phyloP scores from a whole-genome alignment of 2,888 invertebrate genomes.

The Lithophane leautieri region DNA sequence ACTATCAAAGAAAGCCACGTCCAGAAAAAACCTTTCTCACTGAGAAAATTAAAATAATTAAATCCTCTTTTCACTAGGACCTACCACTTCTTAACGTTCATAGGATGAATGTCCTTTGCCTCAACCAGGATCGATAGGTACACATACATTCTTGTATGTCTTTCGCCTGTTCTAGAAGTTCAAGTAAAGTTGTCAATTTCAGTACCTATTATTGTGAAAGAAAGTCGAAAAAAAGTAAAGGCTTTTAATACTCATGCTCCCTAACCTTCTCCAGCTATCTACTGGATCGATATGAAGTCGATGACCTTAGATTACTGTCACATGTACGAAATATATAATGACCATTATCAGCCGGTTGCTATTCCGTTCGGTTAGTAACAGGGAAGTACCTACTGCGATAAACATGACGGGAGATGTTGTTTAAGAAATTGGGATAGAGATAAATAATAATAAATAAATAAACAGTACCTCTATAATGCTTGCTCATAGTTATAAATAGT shows the following conservation, averaged over 20 bases:
- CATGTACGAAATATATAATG: conserved; percentile 51
- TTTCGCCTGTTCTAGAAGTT: not conserved
- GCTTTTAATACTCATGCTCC: conserved; percentile 16
- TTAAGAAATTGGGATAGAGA: conserved; percentile 22
- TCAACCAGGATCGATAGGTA: not conserved
- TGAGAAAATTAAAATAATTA: not conserved
- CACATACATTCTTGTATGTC: not conserved
- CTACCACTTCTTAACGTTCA: not conserved
- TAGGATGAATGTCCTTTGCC: not conserved
- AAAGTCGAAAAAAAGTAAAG: conserved; percentile 7
- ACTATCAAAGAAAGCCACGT: not conserved
- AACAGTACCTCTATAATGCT: not conserved
- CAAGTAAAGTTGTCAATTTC: not conserved
- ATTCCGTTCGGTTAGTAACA: conserved; percentile 35
- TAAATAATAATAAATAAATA: conserved; percentile 34
- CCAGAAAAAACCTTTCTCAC: not conserved
- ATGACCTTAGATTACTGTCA: conserved; percentile 59
- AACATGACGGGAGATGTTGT: conserved; percentile 31
- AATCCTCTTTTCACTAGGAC: no score
- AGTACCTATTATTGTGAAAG: not conserved
- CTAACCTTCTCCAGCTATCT: conserved; percentile 48
- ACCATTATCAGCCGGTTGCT: conserved; percentile 49
- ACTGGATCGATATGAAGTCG: conserved; percentile 52
- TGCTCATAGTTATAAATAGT: not conserved
- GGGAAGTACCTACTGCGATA: conserved; percentile 48